These are phyloP conservation scores for Pyrrhia umbra DNA, from an alignment of 2,888 invertebrate genomes.

Conservation along the genomic window DNA sequence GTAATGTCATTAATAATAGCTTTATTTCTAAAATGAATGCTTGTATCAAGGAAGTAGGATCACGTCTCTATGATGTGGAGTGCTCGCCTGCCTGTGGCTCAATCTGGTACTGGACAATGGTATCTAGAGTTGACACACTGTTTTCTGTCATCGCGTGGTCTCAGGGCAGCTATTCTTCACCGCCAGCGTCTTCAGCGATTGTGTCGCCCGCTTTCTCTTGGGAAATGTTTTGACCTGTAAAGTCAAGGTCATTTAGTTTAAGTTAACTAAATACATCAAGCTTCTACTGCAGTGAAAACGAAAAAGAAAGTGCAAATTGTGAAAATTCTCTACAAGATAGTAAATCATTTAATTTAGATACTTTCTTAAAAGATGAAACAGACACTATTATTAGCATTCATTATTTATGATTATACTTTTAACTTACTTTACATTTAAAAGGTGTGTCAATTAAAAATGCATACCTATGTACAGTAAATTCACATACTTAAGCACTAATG, in stretches of 20 bases:
- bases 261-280: background rate
- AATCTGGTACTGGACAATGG: constrained; percentile 78
- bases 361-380: too few species aligned
- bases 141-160: constrained; percentile 78
- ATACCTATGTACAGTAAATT: background rate
- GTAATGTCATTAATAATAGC: constrained; percentile 13
- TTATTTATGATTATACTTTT: background rate
- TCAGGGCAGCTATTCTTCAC: constrained; percentile 81
- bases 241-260: background rate
- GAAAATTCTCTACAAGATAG: background rate
- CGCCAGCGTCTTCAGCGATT: constrained; percentile 87
- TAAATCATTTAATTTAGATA: too few species aligned
- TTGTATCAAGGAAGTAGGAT: constrained; percentile 47
- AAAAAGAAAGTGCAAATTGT: background rate
- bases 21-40: constrained; percentile 42
- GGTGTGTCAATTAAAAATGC: background rate
- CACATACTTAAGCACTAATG: too few species aligned
- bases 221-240: constrained; percentile 89
- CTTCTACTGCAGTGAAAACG: background rate
- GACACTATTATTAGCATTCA: too few species aligned
- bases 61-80: constrained; percentile 65
- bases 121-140: constrained; percentile 89
- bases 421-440: background rate
- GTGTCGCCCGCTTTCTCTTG: constrained; percentile 89
- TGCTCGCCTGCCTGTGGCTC: constrained; percentile 62